Evolutionary conservation across 2,113 vertebrate species (phyloP).

Genomic region (Cariama cristata): DNA sequence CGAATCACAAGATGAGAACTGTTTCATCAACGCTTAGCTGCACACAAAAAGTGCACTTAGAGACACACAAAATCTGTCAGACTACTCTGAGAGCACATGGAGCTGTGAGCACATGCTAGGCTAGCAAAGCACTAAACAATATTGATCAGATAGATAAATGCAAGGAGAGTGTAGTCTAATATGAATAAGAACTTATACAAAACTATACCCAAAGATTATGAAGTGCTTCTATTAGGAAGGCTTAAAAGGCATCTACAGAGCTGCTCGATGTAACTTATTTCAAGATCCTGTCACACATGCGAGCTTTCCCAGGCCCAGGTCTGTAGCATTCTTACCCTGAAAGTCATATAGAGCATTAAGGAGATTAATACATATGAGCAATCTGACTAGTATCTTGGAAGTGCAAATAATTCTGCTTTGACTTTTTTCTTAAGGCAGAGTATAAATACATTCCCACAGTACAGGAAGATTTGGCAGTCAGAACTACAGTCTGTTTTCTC

Average conservation of each 20-base stretch:
- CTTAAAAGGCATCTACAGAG: neutral
- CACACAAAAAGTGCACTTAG: neutral
- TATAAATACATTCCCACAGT: neutral
- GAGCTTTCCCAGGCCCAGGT: neutral
- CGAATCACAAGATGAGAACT: neutral
- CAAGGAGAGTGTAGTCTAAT: neutral
- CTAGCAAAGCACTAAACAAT: neutral
- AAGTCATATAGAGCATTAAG: neutral
- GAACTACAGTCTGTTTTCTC: neutral
- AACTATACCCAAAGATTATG: neutral
- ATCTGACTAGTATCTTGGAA: neutral
- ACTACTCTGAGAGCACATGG: neutral
- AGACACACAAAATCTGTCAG: neutral
- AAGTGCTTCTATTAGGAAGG: neutral
- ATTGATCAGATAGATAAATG: neutral
- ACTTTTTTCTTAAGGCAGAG: neutral
- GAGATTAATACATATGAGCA: neutral
- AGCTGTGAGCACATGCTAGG: neutral
- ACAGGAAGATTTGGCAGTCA: neutral
- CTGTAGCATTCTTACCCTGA: neutral
- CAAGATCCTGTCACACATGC: neutral
- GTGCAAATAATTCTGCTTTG: neutral
- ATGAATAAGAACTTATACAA: neutral
- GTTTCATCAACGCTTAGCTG: neutral
- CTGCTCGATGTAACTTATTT: neutral